Conservation (phyloP, 2,888 invertebrate species). For the Gibbula magus region DNA sequence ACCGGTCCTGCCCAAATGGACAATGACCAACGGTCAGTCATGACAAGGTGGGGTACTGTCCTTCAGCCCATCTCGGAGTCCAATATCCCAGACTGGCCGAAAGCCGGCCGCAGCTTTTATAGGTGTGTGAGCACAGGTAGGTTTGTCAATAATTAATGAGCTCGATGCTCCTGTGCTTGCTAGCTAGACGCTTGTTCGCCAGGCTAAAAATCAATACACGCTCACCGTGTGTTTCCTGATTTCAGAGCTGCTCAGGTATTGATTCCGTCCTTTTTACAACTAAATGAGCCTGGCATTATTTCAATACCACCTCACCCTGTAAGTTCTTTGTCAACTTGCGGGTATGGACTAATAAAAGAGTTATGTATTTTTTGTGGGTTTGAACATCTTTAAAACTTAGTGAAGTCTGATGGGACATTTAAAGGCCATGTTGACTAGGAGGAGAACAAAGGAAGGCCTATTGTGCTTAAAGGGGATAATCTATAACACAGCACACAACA, state of each 20-base stretch:
- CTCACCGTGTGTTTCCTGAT: slow-evolving; percentile 17
- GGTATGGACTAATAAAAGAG: background rate
- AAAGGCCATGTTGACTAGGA: no score
- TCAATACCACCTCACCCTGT: slow-evolving; percentile 6
- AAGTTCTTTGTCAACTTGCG: slow-evolving; percentile 6
- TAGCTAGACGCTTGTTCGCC: background rate
- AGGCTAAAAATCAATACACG: slow-evolving; percentile 7
- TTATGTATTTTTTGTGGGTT: no score
- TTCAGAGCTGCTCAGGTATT: slow-evolving; percentile 7
- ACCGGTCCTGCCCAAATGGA: background rate
- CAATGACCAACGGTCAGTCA: slow-evolving; percentile 1
- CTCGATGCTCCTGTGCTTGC: background rate
- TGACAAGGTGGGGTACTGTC: background rate
- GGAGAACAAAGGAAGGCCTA: no score
- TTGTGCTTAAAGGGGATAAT: no score
- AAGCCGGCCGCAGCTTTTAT: slow-evolving; percentile 15
- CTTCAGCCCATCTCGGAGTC: background rate
- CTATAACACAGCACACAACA: no score
- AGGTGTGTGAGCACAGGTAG: slow-evolving; percentile 15
- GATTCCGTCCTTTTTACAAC: slow-evolving; percentile 3
- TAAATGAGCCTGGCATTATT: slow-evolving; percentile 12
- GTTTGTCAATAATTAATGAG: slow-evolving; percentile 23
- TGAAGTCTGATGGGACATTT: no score
- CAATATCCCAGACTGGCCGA: background rate
- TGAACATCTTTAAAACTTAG: no score